These are phyloP conservation scores for Clarias magur DNA, from an alignment of 2,113 vertebrate genomes.

Conservation along the genomic window DNA sequence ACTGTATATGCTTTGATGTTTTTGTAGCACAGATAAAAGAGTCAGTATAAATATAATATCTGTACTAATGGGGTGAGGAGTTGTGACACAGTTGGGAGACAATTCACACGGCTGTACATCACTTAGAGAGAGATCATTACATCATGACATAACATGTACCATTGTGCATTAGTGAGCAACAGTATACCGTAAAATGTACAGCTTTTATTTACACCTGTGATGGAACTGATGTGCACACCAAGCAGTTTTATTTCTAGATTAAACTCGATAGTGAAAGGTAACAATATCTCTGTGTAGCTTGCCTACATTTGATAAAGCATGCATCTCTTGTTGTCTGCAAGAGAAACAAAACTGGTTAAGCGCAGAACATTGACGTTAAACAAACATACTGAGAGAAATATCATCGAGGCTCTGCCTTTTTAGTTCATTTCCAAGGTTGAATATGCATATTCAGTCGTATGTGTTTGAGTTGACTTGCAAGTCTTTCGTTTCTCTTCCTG, in stretches of 20 bases:
- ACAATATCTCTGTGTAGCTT: conserved; percentile 62
- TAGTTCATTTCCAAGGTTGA: conserved; percentile 64
- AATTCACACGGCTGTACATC: conserved; percentile 59
- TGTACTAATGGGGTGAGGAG: conserved; percentile 10
- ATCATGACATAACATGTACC: conserved; percentile 29
- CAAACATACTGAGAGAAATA: conserved; percentile 62
- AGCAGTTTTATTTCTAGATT: conserved; percentile 53
- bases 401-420: conserved; percentile 61
- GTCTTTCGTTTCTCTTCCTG: conserved; percentile 62
- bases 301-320: conserved; percentile 67
- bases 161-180: conserved; percentile 49
- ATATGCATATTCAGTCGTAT: conserved; percentile 55
- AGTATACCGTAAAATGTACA: conserved; percentile 47
- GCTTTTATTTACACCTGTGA: conserved; percentile 43
- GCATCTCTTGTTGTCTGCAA: conserved; percentile 64
- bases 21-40: conserved; percentile 43
- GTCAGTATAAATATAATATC: conserved; percentile 57
- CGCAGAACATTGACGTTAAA: conserved; percentile 61
- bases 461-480: conserved; percentile 60
- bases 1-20: conserved; percentile 43
- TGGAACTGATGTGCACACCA: conserved; percentile 51
- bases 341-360: conserved; percentile 50
- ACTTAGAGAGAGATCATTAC: conserved; percentile 47
- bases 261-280: conserved; percentile 62
- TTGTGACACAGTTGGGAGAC: conserved; percentile 58